phyloP scores from a whole-genome alignment of 2,113 vertebrate genomes.

The Chiloscyllium plagiosum region DNA sequence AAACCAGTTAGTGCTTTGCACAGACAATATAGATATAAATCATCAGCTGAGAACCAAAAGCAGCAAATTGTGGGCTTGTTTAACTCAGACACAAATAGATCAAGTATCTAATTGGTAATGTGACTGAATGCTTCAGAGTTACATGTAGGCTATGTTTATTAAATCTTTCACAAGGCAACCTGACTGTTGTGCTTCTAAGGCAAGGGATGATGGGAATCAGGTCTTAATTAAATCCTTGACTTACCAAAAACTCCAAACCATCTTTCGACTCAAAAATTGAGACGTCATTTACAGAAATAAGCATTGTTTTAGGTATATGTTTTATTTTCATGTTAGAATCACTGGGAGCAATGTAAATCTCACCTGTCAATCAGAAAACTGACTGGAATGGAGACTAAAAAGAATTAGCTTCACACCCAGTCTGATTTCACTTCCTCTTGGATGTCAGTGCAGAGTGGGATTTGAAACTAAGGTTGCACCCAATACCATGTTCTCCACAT shows the following conservation, averaged over 20 bases:
- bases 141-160: not conserved
- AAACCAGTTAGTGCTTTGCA: not conserved
- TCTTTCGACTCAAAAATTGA: not conserved
- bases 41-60: not conserved
- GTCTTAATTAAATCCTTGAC: not conserved
- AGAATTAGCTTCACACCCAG: not conserved
- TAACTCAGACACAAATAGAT: not conserved
- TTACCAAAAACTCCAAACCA: not conserved
- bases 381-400: no score
- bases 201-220: not conserved
- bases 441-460: not conserved
- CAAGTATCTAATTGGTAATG: not conserved
- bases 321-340: not conserved
- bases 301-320: not conserved
- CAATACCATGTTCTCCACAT: not conserved
- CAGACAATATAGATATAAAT: not conserved
- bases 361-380: not conserved
- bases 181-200: not conserved
- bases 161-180: not conserved
- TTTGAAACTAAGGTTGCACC: not conserved
- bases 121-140: not conserved
- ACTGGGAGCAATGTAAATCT: not conserved
- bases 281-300: not conserved
- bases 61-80: not conserved
- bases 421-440: not conserved